Base-by-base conservation (phyloP, 2,797 vertebrate genomes). In the Muscicapa striata region DNA sequence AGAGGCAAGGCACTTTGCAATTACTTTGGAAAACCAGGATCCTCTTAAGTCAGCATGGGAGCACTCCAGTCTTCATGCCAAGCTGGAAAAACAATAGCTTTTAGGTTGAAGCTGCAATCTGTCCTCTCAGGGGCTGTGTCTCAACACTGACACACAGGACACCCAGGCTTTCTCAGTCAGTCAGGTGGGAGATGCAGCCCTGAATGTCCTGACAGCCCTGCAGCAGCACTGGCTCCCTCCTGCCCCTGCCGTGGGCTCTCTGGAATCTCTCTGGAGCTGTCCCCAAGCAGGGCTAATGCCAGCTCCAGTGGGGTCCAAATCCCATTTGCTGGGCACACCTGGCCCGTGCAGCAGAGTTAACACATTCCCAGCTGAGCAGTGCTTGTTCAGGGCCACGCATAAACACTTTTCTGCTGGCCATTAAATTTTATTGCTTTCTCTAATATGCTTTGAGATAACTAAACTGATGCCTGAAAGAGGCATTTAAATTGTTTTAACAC, bases 391-490 rank as follows among this genome's bases (percentile, higher is more conserved):
- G 68, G 63, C 89, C 89, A 77, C 0, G 0, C 84, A 89, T 91
- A 96, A 96, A 95, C 87, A 87, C 87, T 97, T 97, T 88, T 97
- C 68, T 88, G 79, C 87, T 89, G 81, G 69, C 87, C 67, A 57
- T 97, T 95, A 97, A 59, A 90, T 92, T 95, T 93, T 95, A 97
- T 96, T 94, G 92, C 90, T 90, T 20, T 93, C 84, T 76, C 89
- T 97, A 96, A 96, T 95, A 96, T 77, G 91, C 90, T 95, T 94
- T 95, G 73, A 85, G 93, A 96, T 94, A 97, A 92, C 90, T 91
- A 97, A 97, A 96, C 70, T 94, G 81, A 73, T 94, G 92, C 70
- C 76, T 96, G 95, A 95, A 97, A 96, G 75, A 96, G 82, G 86
- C 58, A 75, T 97, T 95, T 94, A 96, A 94, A 90, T 73, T 32